Conservation (phyloP, 1,140 invertebrate species). For the Cherax destructor region DNA sequence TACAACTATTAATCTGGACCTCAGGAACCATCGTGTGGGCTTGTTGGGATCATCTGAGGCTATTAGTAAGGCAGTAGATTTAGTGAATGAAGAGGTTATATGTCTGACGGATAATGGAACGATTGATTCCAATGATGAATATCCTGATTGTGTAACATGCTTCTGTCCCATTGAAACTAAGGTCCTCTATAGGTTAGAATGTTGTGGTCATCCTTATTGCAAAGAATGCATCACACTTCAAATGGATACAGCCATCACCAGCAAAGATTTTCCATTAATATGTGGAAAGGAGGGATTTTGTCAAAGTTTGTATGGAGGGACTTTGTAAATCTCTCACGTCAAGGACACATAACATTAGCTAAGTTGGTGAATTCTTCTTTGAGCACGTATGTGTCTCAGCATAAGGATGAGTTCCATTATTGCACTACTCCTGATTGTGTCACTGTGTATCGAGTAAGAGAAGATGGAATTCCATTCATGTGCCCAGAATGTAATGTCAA, state of each 20-base stretch:
- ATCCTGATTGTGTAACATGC: conserved; percentile 27
- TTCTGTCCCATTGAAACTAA: conserved; percentile 20
- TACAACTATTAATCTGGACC: conserved; percentile 14
- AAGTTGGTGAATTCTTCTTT: conserved; percentile 20
- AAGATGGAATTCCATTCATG: conserved; percentile 22
- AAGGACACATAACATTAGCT: not conserved
- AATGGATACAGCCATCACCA: conserved; percentile 33
- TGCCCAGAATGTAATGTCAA: conserved; percentile 24
- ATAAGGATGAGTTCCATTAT: conserved; percentile 20
- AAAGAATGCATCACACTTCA: conserved; percentile 25
- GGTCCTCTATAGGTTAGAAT: conserved; percentile 25
- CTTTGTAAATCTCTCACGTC: conserved; percentile 39
- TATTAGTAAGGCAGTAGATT: conserved; percentile 19
- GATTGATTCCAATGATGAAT: not conserved
- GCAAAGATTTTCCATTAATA: conserved; percentile 21
- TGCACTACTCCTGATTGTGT: conserved; percentile 37
- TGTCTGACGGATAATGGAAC: not conserved
- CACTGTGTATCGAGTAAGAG: conserved; percentile 11
- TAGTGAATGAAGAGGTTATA: not conserved
- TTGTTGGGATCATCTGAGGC: conserved; percentile 6
- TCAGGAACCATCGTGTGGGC: conserved; percentile 17
- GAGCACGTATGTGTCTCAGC: not conserved
- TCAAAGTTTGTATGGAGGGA: conserved; percentile 22
- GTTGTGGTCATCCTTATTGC: conserved; percentile 42
- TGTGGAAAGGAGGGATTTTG: conserved; percentile 20